Percentiles rank a stretch among this genome's conserved stretches.
Conservation (phyloP, 2,113 vertebrate species). For the Gallinago undulata region DNA sequence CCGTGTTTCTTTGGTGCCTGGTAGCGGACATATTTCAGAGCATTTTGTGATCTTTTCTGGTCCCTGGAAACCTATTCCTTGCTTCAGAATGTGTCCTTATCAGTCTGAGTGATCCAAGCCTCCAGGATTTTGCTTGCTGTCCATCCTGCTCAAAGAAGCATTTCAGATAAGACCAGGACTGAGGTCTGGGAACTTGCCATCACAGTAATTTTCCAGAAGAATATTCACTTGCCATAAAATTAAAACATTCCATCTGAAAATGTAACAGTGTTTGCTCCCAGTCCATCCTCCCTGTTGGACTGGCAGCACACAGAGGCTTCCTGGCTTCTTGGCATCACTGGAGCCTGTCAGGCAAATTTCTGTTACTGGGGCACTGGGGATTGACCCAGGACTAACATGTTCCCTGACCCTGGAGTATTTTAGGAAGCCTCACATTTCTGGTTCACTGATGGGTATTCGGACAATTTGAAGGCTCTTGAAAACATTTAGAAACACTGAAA, state of each 20-base stretch:
- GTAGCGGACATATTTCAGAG: not conserved
- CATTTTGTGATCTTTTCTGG: not conserved
- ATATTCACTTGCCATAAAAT: constrained; percentile 7
- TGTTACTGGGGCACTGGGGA: not conserved
- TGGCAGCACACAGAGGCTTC: not conserved
- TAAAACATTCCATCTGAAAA: not conserved
- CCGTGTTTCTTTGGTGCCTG: not conserved
- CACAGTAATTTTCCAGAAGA: not conserved
- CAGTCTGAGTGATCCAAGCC: not conserved
- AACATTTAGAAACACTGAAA: not conserved
- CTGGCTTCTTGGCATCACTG: not conserved
- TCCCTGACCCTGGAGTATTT: not conserved
- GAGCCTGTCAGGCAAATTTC: not conserved
- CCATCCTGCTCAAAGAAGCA: not conserved
- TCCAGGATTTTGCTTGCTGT: not conserved
- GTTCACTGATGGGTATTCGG: not conserved
- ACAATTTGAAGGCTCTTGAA: not conserved
- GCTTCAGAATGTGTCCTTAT: not conserved
- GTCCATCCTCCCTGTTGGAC: not conserved
- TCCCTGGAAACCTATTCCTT: not conserved
- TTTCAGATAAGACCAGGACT: not conserved
- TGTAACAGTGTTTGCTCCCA: not conserved
- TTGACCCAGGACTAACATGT: not conserved
- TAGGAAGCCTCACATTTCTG: not conserved
- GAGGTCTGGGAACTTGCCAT: not conserved